A percentile compares a stretch with the other conserved stretches of the same genome.
Conservation (phyloP, 30 jellyfish, hydroid and myxozoan genomes). For the Sanderia malayensis region DNA sequence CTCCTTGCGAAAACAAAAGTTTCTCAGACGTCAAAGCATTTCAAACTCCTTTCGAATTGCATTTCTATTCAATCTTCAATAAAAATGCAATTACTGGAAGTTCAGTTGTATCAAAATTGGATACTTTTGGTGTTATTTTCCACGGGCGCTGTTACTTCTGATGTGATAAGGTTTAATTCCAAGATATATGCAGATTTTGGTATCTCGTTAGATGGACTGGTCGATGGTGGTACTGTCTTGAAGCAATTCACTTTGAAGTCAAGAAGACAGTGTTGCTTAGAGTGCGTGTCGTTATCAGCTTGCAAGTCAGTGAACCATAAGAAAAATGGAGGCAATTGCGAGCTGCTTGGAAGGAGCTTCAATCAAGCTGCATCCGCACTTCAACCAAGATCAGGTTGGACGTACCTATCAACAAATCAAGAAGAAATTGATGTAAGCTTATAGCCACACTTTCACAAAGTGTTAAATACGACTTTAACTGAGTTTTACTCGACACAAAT, state of each 20-base stretch:
- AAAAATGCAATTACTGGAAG: too few relatives aligned
- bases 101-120: too few relatives aligned
- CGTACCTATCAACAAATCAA: constrained; percentile 19
- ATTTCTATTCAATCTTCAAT: too few relatives aligned
- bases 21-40: too few relatives aligned
- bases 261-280: constrained; percentile 12
- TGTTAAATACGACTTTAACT: too few relatives aligned
- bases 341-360: constrained; percentile 21
- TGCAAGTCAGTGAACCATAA: constrained; percentile 27
- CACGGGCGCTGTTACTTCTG: too few relatives aligned
- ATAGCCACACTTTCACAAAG: too few relatives aligned
- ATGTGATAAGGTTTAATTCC: neutral
- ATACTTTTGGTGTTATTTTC: too few relatives aligned
- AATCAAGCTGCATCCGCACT: constrained; percentile 7
- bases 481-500: too few relatives aligned
- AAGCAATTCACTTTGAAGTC: neutral
- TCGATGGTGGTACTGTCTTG: constrained; percentile 12
- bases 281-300: constrained; percentile 2
- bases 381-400: constrained; percentile 22
- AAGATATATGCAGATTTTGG: constrained; percentile 16
- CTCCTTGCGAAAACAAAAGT: too few relatives aligned
- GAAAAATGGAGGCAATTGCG: constrained; percentile 23
- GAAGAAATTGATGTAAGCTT: constrained; percentile 16
- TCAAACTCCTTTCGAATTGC: too few relatives aligned
- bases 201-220: constrained; percentile 2